These are phyloP conservation scores for Tachysurus fulvidraco DNA, from an alignment of 2,113 vertebrate species.

Conservation along the genomic window DNA sequence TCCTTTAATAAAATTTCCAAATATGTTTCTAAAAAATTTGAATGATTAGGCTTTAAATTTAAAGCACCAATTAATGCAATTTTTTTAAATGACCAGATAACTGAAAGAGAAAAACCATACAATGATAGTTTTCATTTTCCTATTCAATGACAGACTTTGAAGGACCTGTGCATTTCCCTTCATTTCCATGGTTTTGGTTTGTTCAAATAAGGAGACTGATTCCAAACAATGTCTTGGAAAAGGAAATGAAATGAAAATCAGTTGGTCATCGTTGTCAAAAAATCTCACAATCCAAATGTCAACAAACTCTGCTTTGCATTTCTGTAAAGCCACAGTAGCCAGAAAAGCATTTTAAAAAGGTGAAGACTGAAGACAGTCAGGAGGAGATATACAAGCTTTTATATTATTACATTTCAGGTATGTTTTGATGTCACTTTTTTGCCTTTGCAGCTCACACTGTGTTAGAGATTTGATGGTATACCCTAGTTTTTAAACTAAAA, in stretches of 20 bases:
- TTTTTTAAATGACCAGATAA: neutral
- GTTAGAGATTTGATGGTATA: no score
- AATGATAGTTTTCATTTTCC: neutral
- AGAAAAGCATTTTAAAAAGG: neutral
- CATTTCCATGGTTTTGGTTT: conserved; percentile 11
- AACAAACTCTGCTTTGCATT: neutral
- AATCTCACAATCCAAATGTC: neutral
- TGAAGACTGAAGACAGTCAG: neutral
- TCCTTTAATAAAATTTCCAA: neutral
- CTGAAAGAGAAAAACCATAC: neutral
- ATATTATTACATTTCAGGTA: neutral
- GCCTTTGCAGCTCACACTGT: neutral
- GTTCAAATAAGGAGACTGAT: neutral
- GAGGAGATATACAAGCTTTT: neutral
- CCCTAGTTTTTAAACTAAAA: no score
- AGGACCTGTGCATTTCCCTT: neutral
- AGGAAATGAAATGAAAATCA: conserved; percentile 8
- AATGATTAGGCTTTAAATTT: neutral
- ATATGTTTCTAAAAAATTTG: neutral
- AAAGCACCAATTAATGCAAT: neutral
- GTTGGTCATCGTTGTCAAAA: neutral
- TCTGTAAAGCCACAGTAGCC: neutral
- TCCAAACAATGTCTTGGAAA: neutral
- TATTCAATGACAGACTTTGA: no score
- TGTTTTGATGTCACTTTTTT: neutral